phyloP scores from a whole-genome alignment of 1,140 invertebrate genomes.

The Zophobas atratus region DNA sequence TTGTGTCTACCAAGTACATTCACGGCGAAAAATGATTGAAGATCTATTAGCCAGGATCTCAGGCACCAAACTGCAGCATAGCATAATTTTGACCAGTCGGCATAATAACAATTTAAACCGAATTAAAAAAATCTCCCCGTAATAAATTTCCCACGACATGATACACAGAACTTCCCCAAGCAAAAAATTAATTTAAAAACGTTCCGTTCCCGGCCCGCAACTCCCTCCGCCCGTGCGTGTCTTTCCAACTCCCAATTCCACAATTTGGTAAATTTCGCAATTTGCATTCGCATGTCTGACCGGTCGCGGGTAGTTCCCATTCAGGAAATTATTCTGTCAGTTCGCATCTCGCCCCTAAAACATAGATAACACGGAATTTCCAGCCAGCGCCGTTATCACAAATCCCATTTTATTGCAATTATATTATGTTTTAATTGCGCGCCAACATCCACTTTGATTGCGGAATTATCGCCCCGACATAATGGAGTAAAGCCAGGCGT shows the following conservation, averaged over 20 bases:
- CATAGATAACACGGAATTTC: slow-evolving; percentile 28
- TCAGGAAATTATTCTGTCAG: slow-evolving; percentile 40
- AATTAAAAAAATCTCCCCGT: no score
- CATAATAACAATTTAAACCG: no score
- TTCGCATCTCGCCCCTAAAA: slow-evolving; percentile 35
- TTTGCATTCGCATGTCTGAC: slow-evolving; percentile 34
- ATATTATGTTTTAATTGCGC: slow-evolving; percentile 29
- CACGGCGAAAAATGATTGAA: no score
- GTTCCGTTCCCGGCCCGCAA: no score
- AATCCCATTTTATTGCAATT: slow-evolving; percentile 26
- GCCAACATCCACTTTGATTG: neutral
- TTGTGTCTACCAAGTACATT: no score
- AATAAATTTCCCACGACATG: no score
- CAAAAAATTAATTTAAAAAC: no score
- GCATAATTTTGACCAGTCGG: no score
- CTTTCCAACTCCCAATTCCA: neutral
- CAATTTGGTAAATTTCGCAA: slow-evolving; percentile 28
- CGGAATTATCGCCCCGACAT: neutral
- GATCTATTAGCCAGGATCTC: no score
- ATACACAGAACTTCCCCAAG: no score
- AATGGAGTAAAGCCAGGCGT: neutral
- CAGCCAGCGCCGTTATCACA: slow-evolving; percentile 18
- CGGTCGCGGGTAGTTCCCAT: slow-evolving; percentile 21
- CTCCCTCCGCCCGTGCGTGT: neutral
- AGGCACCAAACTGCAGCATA: no score